phyloP scores from a whole-genome alignment of 2,888 invertebrate species.

The Tiphia femorata region DNA sequence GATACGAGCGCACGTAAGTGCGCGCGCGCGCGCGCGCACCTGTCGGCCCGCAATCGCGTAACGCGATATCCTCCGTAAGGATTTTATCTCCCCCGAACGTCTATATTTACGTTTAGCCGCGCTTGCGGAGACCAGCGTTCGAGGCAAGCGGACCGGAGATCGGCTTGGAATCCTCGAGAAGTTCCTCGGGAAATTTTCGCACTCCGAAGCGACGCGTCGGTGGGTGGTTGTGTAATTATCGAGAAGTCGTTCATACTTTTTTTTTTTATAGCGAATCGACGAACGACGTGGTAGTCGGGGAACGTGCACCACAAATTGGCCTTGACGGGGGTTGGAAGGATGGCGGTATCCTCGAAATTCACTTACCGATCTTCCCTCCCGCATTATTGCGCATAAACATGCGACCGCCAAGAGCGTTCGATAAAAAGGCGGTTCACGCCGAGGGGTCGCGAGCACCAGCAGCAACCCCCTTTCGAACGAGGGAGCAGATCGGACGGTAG shows the following conservation, averaged over 20 bases:
- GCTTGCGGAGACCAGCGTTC: too few species aligned
- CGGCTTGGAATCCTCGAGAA: too few species aligned
- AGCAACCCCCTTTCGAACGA: background rate
- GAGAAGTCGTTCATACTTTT: background rate
- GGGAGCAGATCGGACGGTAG: constrained; percentile 2
- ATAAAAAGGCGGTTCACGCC: constrained; percentile 13
- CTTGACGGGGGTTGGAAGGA: too few species aligned
- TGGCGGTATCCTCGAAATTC: constrained; percentile 25
- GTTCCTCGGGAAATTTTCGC: too few species aligned
- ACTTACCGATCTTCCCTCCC: constrained; percentile 18
- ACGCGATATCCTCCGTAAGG: constrained; percentile 21
- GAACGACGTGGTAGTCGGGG: background rate
- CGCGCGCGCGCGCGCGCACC: constrained; percentile 9
- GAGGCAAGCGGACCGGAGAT: too few species aligned
- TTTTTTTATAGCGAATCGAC: too few species aligned
- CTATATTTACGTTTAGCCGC: constrained; percentile 25
- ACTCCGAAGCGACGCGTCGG: too few species aligned
- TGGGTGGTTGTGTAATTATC: too few species aligned
- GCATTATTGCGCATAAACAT: constrained; percentile 9
- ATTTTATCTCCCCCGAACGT: constrained; percentile 26
- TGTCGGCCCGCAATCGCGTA: constrained; percentile 20
- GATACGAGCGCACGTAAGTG: too few species aligned
- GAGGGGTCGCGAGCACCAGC: background rate
- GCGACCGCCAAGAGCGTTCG: constrained; percentile 24
- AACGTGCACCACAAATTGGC: background rate